phyloP scores from a whole-genome alignment of 1,140 invertebrate genomes.

The Bombus vancouverensis region DNA sequence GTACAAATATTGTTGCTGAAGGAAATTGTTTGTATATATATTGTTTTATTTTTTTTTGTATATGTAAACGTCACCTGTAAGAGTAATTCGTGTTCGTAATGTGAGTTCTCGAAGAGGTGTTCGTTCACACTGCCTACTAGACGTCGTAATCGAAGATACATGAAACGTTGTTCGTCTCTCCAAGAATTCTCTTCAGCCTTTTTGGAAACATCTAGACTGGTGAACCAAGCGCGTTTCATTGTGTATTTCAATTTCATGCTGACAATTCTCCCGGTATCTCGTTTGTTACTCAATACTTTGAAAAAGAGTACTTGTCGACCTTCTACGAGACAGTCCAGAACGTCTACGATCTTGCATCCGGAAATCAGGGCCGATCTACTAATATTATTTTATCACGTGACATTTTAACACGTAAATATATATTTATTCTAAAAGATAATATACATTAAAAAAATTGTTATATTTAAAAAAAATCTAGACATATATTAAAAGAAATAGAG shows the following conservation, averaged over 20 bases:
- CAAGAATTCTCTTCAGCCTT: slow-evolving; percentile 71
- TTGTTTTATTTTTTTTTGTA: neutral
- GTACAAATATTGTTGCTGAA: no score
- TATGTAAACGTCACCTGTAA: slow-evolving; percentile 41
- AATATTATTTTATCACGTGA: slow-evolving; percentile 2
- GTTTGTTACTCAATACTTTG: slow-evolving; percentile 60
- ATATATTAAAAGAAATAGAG: neutral
- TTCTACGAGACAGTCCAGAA: slow-evolving; percentile 77
- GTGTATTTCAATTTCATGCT: slow-evolving; percentile 77
- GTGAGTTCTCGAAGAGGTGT: slow-evolving; percentile 71
- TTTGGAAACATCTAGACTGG: slow-evolving; percentile 71
- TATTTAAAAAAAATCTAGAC: neutral
- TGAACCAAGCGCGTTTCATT: slow-evolving; percentile 79
- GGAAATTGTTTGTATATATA: neutral
- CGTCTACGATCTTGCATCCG: slow-evolving; percentile 78
- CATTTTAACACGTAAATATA: neutral
- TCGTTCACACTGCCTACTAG: slow-evolving; percentile 76
- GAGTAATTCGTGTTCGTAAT: slow-evolving; percentile 70
- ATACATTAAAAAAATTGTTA: neutral
- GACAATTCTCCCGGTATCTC: slow-evolving; percentile 45
- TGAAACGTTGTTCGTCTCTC: slow-evolving; percentile 78
- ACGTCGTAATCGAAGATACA: slow-evolving; percentile 78
- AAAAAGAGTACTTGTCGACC: slow-evolving; percentile 73
- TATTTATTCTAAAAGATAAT: neutral
- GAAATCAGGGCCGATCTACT: slow-evolving; percentile 74